Base-by-base conservation (phyloP, 2,888 invertebrate species). In the Cheilosia variabilis region DNA sequence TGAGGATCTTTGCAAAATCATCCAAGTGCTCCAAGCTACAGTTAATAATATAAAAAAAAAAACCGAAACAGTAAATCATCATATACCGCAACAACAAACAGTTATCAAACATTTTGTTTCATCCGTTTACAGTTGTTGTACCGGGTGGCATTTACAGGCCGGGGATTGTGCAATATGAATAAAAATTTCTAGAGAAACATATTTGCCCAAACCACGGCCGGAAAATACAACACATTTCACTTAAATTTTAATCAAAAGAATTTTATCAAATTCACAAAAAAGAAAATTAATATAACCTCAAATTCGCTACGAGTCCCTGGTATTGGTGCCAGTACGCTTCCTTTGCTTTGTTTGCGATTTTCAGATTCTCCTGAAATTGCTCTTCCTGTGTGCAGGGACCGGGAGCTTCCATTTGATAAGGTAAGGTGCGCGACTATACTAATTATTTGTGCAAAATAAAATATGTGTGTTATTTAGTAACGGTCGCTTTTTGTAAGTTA, bases 101-200 rank as follows among this genome's bases (percentile, higher is more conserved):
- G 72, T 71, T 69, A 79, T 34, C 13, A 15, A 31, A 9, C 2
- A 9, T 31, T 7, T 22, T 15, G 19, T 22, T 43, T 19, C 13
- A n/a, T 19, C 22, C 13, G 2, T 69, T 77, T 68, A 79, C 68
- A 81, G 89, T 71, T 87, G 89, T 37, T 87, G 89, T 37, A 65
- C 58, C 31, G 87, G 80, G 86, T 71, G 50, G 47, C 73, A 89
- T 90, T 90, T 89, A 89, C 89, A 89, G 90, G 90, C 90, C 90
- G 90, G 89, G 90, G 89, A 88, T 89, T 89, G 90, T 90, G 90
- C 90, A 90, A 90, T 90, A 84, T 89, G 89, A 87, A 53, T 66
- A 19, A 41, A 62, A 52, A 71, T 22, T 45, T 60, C 50, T 57
- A 60, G 31, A 83, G 53, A 41, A 81, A 89, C 88, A 90, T 87